phyloP scores from a whole-genome alignment of 2,888 invertebrate genomes.

The Disparrhopalites patrizii region DNA sequence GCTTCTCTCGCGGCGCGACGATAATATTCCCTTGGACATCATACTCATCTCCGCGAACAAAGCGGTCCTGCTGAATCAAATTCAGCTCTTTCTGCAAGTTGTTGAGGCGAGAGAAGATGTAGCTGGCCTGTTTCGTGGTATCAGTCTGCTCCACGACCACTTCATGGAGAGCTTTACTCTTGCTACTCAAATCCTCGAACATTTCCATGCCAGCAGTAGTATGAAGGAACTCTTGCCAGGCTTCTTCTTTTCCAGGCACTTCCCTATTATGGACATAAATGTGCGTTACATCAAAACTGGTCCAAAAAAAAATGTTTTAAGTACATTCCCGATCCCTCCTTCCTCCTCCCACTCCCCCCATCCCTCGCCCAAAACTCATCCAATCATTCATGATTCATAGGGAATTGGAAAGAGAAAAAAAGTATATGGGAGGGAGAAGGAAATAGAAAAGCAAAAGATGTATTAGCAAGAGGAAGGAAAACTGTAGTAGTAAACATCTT shows the following conservation, averaged over 20 bases:
- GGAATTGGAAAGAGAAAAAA: too few species aligned
- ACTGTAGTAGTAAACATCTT: too few species aligned
- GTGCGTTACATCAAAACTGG: too few species aligned
- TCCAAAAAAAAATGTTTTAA: too few species aligned
- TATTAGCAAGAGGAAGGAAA: too few species aligned
- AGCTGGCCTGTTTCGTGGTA: constrained; percentile 12
- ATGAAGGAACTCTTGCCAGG: constrained; percentile 15
- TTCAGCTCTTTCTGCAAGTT: constrained; percentile 19
- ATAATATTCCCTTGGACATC: constrained; percentile 15
- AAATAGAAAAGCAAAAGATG: too few species aligned
- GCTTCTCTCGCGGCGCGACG: constrained; percentile 15
- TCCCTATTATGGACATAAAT: too few species aligned
- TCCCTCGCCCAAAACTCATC: too few species aligned
- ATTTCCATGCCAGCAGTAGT: neutral
- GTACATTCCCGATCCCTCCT: too few species aligned
- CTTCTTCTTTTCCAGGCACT: constrained; percentile 9
- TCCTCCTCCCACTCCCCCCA: too few species aligned
- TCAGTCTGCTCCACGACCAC: constrained; percentile 12
- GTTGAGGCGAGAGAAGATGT: constrained; percentile 2
- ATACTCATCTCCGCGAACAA: constrained; percentile 19
- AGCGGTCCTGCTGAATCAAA: constrained; percentile 22
- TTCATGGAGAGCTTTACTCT: constrained; percentile 4
- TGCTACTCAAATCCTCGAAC: neutral
- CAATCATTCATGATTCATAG: too few species aligned
- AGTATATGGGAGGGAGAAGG: too few species aligned